Percentiles rank a stretch among this genome's conserved stretches.
Conservation (phyloP, 2,888 invertebrate genomes). For the Apeira syringaria region DNA sequence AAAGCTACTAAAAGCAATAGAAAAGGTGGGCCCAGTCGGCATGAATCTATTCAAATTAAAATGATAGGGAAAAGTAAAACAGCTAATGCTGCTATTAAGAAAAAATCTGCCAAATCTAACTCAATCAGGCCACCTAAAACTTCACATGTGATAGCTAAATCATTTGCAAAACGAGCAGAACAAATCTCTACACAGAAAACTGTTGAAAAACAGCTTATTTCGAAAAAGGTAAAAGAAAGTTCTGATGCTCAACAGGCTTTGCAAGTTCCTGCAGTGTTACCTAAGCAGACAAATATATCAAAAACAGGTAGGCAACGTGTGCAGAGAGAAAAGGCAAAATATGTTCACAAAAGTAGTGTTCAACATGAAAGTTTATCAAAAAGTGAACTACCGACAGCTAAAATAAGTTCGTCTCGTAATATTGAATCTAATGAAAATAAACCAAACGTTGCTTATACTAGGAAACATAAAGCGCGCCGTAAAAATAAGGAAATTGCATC, state of each 20-base stretch:
- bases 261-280: too few relatives aligned
- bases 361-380: background rate
- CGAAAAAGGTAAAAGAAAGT: background rate
- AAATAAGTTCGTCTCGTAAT: slow-evolving; percentile 7
- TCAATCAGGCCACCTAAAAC: slow-evolving; percentile 1
- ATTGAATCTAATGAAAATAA: slow-evolving; percentile 8
- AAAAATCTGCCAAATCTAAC: slow-evolving; percentile 16
- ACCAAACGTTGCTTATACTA: background rate
- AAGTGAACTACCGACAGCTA: background rate
- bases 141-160: slow-evolving; percentile 5
- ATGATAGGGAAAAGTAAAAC: slow-evolving; percentile 8
- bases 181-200: background rate
- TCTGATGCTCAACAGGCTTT: background rate
- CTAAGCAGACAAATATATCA: too few relatives aligned
- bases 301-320: background rate
- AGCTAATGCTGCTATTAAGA: background rate
- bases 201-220: background rate
- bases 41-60: slow-evolving; percentile 7
- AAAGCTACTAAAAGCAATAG: background rate
- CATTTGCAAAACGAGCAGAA: background rate
- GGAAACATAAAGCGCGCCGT: background rate
- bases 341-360: too few relatives aligned
- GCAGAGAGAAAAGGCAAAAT: background rate
- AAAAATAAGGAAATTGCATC: background rate
- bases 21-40: background rate